phyloP scores from a whole-genome alignment of 2,797 vertebrate species.

The Helostoma temminkii region DNA sequence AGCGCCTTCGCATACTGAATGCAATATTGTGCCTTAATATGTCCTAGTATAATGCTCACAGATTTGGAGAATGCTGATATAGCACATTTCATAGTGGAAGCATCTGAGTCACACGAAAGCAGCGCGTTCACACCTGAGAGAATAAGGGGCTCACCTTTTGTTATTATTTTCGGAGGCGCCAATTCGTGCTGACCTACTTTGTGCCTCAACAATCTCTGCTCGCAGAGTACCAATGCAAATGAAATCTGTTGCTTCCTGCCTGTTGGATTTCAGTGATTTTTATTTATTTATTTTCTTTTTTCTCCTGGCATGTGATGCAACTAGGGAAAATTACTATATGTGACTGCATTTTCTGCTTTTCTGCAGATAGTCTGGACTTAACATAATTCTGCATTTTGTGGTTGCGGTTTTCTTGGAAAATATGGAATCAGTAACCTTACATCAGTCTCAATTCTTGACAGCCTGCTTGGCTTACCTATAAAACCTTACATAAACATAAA shows the following conservation, averaged over 20 bases:
- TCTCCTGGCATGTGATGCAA: constrained; percentile 63
- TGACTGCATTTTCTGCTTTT: constrained; percentile 32
- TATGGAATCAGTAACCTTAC: constrained; percentile 41
- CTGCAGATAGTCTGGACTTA: constrained; percentile 26
- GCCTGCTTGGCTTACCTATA: constrained; percentile 50
- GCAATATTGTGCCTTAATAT: constrained; percentile 69
- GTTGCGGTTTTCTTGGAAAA: constrained; percentile 27
- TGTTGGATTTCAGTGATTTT: constrained; percentile 74
- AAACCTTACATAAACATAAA: constrained; percentile 51
- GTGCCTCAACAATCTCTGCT: too few relatives aligned
- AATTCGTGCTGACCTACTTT: constrained; percentile 81
- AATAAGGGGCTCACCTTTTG: constrained; percentile 76
- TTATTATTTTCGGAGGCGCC: constrained; percentile 79
- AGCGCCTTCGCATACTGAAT: constrained; percentile 47
- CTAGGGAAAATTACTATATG: constrained; percentile 25
- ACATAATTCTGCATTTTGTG: constrained; percentile 24
- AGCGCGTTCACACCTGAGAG: constrained; percentile 59
- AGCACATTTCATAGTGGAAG: constrained; percentile 60
- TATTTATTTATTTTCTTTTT: too few relatives aligned
- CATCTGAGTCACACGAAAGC: constrained; percentile 49
- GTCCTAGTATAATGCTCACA: constrained; percentile 58
- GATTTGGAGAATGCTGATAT: constrained; percentile 72
- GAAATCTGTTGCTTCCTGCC: constrained; percentile 75
- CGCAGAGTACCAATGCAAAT: constrained; percentile 70
- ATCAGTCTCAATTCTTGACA: constrained; percentile 51